A percentile compares a stretch with the other conserved stretches of the same genome.
These are phyloP conservation scores for Globia sparganii DNA, from an alignment of 2,888 invertebrate genomes.

Conservation along the genomic window DNA sequence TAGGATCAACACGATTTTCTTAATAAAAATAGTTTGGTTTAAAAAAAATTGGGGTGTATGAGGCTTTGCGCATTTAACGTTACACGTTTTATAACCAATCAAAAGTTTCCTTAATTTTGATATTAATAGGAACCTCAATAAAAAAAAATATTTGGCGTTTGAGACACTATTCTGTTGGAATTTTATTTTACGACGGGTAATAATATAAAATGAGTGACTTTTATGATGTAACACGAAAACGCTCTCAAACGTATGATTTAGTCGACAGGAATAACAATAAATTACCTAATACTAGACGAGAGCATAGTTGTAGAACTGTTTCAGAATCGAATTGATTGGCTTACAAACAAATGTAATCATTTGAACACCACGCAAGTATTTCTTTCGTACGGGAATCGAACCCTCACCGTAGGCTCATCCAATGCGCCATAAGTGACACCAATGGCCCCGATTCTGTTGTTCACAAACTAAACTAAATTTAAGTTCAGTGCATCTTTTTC, in stretches of 20 bases:
- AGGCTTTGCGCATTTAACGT: too few relatives aligned
- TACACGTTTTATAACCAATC: too few relatives aligned
- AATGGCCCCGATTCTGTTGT: too few relatives aligned
- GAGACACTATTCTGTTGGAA: neutral
- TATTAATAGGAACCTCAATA: neutral
- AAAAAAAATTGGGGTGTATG: too few relatives aligned
- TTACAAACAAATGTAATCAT: neutral
- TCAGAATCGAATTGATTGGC: neutral
- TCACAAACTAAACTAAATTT: too few relatives aligned
- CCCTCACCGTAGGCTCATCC: neutral
- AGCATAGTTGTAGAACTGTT: neutral
- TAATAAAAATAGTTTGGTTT: too few relatives aligned
- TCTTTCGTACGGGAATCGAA: neutral
- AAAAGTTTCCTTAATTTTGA: neutral
- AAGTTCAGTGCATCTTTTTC: too few relatives aligned
- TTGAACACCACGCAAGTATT: neutral
- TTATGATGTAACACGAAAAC: conserved; percentile 10
- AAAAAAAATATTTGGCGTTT: neutral
- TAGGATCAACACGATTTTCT: too few relatives aligned
- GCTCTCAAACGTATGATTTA: neutral
- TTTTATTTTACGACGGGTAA: conserved; percentile 15
- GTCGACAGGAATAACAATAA: too few relatives aligned
- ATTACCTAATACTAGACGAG: neutral
- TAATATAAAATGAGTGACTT: neutral
- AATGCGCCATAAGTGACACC: too few relatives aligned